Percentiles rank a stretch among this genome's conserved stretches.
Conservation (phyloP, 2,113 vertebrate species). For the Aphyosemion australe region DNA sequence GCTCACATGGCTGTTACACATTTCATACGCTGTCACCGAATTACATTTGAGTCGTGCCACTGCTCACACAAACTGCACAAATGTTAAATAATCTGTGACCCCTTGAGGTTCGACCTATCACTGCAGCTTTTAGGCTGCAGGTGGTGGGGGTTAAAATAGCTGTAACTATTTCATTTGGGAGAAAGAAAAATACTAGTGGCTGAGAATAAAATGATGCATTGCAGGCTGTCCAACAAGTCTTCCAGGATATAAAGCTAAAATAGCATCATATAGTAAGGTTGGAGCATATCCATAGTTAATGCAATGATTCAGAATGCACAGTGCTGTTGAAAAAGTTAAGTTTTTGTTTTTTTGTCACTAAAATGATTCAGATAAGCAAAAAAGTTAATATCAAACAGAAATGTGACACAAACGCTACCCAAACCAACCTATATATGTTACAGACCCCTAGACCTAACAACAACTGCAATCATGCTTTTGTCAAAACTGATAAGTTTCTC, state of each 20-base stretch:
- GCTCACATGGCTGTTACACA: slow-evolving; percentile 3
- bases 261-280: neutral
- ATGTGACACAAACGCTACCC: too few species aligned
- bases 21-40: slow-evolving; percentile 2
- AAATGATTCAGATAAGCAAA: too few species aligned
- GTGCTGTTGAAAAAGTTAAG: too few species aligned
- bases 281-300: too few species aligned
- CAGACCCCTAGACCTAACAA: too few species aligned
- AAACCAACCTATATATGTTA: too few species aligned
- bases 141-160: slow-evolving; percentile 28
- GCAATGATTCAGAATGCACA: slow-evolving; percentile 1
- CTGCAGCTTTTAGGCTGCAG: slow-evolving; percentile 15
- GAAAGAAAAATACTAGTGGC: slow-evolving; percentile 1
- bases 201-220: slow-evolving; percentile 26
- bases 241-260: slow-evolving; percentile 13
- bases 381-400: too few species aligned
- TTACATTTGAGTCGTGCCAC: slow-evolving; percentile 16
- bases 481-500: too few species aligned
- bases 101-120: slow-evolving; percentile 5
- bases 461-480: too few species aligned
- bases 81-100: slow-evolving; percentile 37
- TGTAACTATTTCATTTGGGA: slow-evolving; percentile 30
- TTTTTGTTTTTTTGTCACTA: too few species aligned
- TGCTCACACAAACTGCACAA: slow-evolving; percentile 24
- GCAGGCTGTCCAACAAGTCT: slow-evolving; percentile 16